Conservation (phyloP, 2,113 vertebrate species). For the Deroptyus accipitrinus region DNA sequence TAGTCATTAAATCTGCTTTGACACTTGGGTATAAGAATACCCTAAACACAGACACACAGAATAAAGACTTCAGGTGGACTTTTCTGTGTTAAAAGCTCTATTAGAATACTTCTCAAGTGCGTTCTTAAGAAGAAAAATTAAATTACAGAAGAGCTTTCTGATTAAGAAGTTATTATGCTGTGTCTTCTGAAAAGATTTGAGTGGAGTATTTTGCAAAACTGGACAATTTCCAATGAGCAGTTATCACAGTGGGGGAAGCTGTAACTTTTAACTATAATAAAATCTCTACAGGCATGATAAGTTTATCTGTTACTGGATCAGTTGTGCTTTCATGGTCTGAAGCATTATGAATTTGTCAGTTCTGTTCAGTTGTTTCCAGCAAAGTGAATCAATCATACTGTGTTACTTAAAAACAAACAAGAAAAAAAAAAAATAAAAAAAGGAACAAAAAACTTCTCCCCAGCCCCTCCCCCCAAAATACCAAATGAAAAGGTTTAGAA, state of each 20-base stretch:
- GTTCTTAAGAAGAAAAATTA: constrained; percentile 17
- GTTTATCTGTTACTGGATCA: constrained; percentile 50
- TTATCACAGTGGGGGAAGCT: constrained; percentile 4
- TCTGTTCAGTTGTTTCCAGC: constrained; percentile 62
- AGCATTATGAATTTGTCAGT: constrained; percentile 58
- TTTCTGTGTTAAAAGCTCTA: not conserved
- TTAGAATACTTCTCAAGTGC: not conserved
- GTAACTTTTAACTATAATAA: not conserved
- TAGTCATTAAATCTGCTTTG: not conserved
- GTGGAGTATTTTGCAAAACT: not conserved
- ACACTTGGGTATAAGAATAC: not conserved
- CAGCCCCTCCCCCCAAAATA: not conserved
- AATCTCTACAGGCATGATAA: constrained; percentile 30
- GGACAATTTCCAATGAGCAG: not conserved
- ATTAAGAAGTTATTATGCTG: not conserved
- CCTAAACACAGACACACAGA: not conserved
- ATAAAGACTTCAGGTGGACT: not conserved
- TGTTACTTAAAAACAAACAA: not conserved
- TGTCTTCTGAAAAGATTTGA: not conserved
- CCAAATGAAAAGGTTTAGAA: constrained; percentile 41
- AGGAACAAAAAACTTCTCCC: not conserved
- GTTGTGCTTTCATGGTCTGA: constrained; percentile 64
- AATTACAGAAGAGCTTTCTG: not conserved
- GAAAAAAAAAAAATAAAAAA: not conserved
- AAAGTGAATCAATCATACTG: constrained; percentile 52